Evolutionary conservation across 2,797 vertebrate genomes (phyloP).

Genomic region (Darevskia mixta): DNA sequence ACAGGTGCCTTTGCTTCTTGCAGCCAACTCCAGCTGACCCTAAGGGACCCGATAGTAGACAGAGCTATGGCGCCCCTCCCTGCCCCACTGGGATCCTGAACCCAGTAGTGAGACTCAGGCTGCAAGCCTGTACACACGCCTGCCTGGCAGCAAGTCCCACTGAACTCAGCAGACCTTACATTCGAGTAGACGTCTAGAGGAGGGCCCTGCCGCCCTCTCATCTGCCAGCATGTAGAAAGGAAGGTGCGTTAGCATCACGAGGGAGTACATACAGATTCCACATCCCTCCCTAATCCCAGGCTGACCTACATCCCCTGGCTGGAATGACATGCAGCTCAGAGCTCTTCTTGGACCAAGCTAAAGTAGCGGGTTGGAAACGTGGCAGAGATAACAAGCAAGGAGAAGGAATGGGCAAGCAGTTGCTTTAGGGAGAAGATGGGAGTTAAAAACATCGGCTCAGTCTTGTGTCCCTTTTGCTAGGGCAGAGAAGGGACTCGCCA

Average conservation of each 20-base stretch:
- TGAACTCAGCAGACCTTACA: neutral
- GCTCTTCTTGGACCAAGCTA: neutral
- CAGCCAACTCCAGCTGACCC: neutral
- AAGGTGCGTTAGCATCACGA: neutral
- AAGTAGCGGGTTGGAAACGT: neutral
- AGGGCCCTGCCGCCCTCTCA: neutral
- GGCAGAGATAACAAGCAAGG: neutral
- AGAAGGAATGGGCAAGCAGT: neutral
- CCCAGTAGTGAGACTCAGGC: neutral
- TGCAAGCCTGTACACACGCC: neutral
- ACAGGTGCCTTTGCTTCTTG: neutral
- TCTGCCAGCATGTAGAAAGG: neutral
- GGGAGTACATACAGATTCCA: neutral
- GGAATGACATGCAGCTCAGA: neutral
- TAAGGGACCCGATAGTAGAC: neutral
- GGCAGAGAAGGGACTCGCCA: neutral
- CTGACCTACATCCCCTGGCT: conserved; percentile 6
- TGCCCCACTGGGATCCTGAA: neutral
- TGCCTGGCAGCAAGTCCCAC: neutral
- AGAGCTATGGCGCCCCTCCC: neutral
- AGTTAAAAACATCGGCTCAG: neutral
- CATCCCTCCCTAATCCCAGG: conserved; percentile 12
- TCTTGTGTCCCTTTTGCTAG: neutral
- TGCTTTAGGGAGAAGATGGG: neutral
- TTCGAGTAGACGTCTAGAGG: neutral